Percentiles rank a stretch among this genome's conserved stretches.
These are phyloP conservation scores for Falco berigora DNA, from an alignment of 2,797 vertebrate species.

Conservation along the genomic window DNA sequence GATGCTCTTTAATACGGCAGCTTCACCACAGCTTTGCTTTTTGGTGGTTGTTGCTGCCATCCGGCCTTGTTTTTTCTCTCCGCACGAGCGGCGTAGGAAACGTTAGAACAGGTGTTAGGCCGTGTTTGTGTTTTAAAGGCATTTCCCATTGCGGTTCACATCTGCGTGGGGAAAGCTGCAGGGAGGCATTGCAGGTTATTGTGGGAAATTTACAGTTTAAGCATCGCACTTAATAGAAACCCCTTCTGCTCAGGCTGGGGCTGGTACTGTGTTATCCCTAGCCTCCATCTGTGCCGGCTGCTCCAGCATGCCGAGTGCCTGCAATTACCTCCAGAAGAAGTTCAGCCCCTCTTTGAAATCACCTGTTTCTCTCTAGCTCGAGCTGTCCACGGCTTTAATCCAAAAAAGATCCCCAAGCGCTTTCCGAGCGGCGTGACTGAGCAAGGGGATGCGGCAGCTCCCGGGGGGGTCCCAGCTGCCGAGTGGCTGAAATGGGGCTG, in stretches of 20 bases:
- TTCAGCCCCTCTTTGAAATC: background rate
- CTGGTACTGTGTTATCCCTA: background rate
- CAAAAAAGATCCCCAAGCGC: background rate
- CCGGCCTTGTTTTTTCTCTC: background rate
- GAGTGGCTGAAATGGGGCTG: rapidly evolving
- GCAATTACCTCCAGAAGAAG: background rate
- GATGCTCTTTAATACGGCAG: background rate
- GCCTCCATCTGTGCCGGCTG: background rate
- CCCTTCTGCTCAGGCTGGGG: background rate
- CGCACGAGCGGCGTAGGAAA: background rate
- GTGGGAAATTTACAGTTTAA: background rate
- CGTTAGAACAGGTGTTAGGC: background rate
- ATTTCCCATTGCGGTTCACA: background rate
- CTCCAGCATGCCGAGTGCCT: background rate
- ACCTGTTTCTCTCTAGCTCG: background rate
- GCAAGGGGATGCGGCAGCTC: background rate
- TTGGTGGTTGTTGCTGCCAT: background rate
- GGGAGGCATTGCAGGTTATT: background rate
- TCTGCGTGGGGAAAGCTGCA: background rate
- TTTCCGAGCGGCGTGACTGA: background rate
- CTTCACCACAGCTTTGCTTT: background rate
- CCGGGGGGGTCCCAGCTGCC: background rate
- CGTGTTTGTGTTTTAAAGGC: background rate
- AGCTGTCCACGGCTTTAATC: background rate
- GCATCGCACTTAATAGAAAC: background rate